Conservation (phyloP, 1,140 invertebrate genomes). For the Zaprionus nigranus region DNA sequence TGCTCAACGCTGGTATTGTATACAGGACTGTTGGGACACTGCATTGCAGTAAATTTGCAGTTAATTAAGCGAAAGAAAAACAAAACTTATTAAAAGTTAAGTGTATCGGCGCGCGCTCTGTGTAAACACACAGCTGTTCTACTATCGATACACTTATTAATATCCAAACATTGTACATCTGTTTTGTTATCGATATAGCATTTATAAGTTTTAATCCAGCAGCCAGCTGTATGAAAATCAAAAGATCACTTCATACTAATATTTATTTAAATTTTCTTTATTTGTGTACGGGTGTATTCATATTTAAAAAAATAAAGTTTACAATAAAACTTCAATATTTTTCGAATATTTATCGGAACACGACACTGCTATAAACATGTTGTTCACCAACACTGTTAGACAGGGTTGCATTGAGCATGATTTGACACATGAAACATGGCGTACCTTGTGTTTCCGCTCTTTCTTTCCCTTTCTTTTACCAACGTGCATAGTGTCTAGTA, state of each 20-base stretch:
- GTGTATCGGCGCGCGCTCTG: conserved; percentile 15
- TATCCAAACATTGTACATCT: not conserved
- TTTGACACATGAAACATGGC: conserved; percentile 67
- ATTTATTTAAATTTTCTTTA: not conserved
- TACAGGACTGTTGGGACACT: conserved; percentile 54
- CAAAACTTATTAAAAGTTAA: not conserved
- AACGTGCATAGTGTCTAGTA: conserved; percentile 84
- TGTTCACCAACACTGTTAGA: conserved; percentile 39
- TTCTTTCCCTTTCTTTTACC: conserved; percentile 84
- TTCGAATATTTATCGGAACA: conserved; percentile 22
- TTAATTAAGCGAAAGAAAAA: not conserved
- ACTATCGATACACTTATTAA: not conserved
- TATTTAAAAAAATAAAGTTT: not conserved
- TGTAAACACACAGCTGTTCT: not conserved
- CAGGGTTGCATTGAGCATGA: conserved; percentile 51
- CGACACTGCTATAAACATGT: not conserved
- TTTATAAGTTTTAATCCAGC: not conserved
- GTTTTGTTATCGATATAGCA: not conserved
- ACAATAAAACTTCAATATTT: not conserved
- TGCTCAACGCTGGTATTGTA: conserved; percentile 71
- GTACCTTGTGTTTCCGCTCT: conserved; percentile 73
- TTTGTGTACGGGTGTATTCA: not conserved
- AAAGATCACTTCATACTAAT: not conserved
- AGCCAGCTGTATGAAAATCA: not conserved
- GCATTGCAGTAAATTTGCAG: conserved; percentile 40